Evolutionary conservation across 2,797 vertebrate genomes (phyloP), one percentile per base, ranked within the genome.

Genomic region (Ammospiza maritima): DNA sequence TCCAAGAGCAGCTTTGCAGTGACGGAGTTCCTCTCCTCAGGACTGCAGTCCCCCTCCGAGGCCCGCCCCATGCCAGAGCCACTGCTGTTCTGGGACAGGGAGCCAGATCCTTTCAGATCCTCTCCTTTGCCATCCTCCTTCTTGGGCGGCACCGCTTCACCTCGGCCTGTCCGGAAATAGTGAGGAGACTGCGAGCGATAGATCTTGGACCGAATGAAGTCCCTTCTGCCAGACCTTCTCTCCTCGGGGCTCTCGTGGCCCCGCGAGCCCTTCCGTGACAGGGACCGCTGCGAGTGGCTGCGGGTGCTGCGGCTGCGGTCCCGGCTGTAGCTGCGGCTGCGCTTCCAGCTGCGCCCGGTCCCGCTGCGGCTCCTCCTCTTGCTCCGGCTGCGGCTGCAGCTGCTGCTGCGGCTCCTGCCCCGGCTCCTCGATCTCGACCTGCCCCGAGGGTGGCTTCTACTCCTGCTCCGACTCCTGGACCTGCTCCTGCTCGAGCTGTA

Each of bases 131-230:
- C 56, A 1, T 98, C 97, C 29, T 98, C 98, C 50, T 97, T 98
- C 95, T 97, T 98, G 29, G 96, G 77, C 29, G 69, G 70, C 1
- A 87, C 83, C 20, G 96, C 96, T 53, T 98, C 98, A 6, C 87
- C 93, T 66, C 97, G 94, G 56, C 97, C 96, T 5, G 96, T 73
- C 67, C 98, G 96, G 81, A 98, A 98, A 30, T 98, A 98, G 40
- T 99, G 98, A 1, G 99, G 99, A 18, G 99, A 99, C 76, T 99
- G 99, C 1, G 99, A 99, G 51, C 99, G 99, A 79, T 99, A 99
- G 94, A 99, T 99, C 85, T 98, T 98, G 16, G 99, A 99, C 66
- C 98, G 98, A 97, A 99, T 99, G 92, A 99, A 99, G 96, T 99
- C 98, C 61, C 99, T 98, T 14, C 98, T 98, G 25, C 97, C 97